phyloP scores from a whole-genome alignment of 2,888 invertebrate genomes.

The Horisme vitalbata region DNA sequence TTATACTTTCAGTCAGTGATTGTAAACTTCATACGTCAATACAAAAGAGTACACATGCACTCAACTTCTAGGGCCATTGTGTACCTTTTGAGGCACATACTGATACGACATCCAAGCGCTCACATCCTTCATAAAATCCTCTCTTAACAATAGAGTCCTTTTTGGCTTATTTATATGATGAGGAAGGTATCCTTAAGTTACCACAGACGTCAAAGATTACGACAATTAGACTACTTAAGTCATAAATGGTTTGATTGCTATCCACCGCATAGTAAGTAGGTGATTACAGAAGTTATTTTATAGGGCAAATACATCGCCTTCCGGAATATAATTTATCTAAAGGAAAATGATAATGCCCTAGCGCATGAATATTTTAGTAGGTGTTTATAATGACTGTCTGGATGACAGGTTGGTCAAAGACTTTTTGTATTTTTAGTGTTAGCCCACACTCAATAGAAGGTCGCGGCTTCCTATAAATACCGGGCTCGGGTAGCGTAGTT shows the following conservation, averaged over 20 bases:
- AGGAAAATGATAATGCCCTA: no score
- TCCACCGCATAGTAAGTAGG: neutral
- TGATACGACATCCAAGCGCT: neutral
- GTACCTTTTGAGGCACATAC: slow-evolving; percentile 7
- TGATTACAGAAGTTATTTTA: slow-evolving; percentile 4
- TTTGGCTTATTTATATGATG: slow-evolving; percentile 1
- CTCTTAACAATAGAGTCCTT: slow-evolving; percentile 2
- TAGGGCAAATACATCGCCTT: neutral
- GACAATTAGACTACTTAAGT: slow-evolving; percentile 13
- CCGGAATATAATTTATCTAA: no score
- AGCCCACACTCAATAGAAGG: no score
- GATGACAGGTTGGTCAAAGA: no score
- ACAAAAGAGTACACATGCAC: neutral
- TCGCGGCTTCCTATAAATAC: no score
- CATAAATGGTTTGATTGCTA: slow-evolving; percentile 6
- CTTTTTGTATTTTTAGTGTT: no score
- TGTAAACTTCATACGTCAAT: neutral
- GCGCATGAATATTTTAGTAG: no score
- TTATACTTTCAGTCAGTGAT: neutral
- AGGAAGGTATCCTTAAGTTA: slow-evolving; percentile 3
- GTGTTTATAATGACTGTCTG: no score
- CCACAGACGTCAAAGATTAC: slow-evolving; percentile 5
- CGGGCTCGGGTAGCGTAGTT: no score
- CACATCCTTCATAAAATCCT: slow-evolving; percentile 1
- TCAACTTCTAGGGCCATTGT: slow-evolving; percentile 19